Conservation (phyloP, 2,113 vertebrate genomes). For the Alosa alosa region DNA sequence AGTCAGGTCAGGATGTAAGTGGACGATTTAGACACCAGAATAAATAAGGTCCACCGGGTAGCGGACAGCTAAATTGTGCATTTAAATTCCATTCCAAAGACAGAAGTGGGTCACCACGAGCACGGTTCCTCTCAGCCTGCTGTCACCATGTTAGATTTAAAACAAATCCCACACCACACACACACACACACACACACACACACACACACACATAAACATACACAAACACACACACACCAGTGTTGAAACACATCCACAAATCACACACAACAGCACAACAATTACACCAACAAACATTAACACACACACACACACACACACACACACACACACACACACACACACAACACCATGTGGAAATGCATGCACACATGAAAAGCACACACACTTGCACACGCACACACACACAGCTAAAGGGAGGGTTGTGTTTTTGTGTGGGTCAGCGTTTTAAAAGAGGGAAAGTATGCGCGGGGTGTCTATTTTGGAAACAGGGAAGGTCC, state of each 20-base stretch:
- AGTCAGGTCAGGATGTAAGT: background rate
- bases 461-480: conserved; percentile 32
- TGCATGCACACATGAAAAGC: no score
- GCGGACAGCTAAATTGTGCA: background rate
- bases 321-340: background rate
- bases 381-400: background rate
- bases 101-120: background rate
- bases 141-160: background rate
- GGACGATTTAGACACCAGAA: background rate
- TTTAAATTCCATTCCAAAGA: background rate
- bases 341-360: no score
- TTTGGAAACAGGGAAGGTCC: conserved; percentile 41
- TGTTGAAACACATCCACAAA: background rate
- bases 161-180: background rate
- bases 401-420: conserved; percentile 10
- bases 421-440: conserved; percentile 15
- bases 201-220: background rate
- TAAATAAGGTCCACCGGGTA: background rate
- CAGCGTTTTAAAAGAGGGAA: conserved; percentile 10
- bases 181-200: background rate
- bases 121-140: background rate
- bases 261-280: background rate
- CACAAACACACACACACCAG: no score
- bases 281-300: background rate
- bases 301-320: background rate